These are phyloP conservation scores for Polypterus senegalus DNA, from an alignment of 2,113 vertebrate genomes.

Conservation along the genomic window DNA sequence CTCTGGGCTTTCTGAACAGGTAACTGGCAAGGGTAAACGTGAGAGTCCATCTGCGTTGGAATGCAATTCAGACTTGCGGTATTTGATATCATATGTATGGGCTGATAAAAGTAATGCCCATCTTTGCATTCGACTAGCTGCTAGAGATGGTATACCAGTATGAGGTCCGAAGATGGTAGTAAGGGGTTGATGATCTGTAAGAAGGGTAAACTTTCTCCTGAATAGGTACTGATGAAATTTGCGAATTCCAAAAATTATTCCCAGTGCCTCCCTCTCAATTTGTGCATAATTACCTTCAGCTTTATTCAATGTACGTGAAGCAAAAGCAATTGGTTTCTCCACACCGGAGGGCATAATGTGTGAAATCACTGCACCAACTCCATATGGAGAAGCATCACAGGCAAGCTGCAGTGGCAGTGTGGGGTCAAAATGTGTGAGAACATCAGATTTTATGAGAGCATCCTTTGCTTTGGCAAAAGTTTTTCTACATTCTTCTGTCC, in stretches of 20 bases:
- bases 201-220: constrained; percentile 1
- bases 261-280: constrained; percentile 5
- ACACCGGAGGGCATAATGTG: constrained; percentile 9
- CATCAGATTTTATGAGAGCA: too few species aligned
- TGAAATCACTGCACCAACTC: constrained; percentile 1
- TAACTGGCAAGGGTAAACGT: too few species aligned
- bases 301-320: constrained; percentile 1
- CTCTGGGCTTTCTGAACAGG: too few species aligned
- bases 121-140: not conserved
- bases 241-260: not conserved
- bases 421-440: too few species aligned
- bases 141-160: not conserved
- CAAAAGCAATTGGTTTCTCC: constrained; percentile 8
- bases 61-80: too few species aligned
- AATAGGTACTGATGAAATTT: constrained; percentile 6
- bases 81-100: constrained; percentile 2
- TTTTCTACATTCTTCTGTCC: too few species aligned
- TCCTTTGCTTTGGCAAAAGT: too few species aligned
- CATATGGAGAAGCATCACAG: too few species aligned
- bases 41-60: too few species aligned
- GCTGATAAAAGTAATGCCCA: not conserved
- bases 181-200: constrained; percentile 3
- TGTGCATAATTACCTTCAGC: constrained; percentile 3
- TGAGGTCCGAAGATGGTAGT: constrained; percentile 1
- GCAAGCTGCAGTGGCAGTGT: too few species aligned